These are phyloP conservation scores for Calypte anna DNA, from an alignment of 2,113 vertebrate genomes.

Conservation along the genomic window DNA sequence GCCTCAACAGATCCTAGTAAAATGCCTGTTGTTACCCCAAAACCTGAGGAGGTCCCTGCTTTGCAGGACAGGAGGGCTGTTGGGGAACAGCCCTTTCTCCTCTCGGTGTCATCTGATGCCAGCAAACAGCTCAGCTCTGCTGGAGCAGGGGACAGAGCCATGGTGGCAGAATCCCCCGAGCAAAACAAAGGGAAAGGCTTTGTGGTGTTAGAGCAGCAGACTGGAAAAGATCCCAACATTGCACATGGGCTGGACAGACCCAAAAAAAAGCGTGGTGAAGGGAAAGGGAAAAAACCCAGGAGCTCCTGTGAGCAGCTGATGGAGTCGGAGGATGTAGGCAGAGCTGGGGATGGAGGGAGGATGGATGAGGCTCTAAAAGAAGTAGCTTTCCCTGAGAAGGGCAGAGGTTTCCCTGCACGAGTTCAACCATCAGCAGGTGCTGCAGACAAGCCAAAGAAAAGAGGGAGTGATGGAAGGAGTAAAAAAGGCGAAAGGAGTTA, in stretches of 20 bases:
- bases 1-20: fast-evolving
- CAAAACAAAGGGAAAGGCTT: background rate
- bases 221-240: background rate
- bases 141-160: fast-evolving
- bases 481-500: slow-evolving; percentile 50
- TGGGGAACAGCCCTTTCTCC: background rate
- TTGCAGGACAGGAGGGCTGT: background rate
- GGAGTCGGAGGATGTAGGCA: slow-evolving; percentile 1
- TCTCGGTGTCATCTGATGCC: background rate
- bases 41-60: background rate
- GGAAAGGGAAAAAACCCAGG: slow-evolving; percentile 48
- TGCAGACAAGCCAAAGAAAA: slow-evolving; percentile 49
- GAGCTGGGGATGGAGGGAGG: background rate
- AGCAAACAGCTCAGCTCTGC: background rate
- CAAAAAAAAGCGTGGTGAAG: slow-evolving; percentile 48
- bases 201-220: background rate
- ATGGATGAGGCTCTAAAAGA: background rate
- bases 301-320: background rate
- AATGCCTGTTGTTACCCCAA: background rate
- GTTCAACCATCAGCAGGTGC: background rate
- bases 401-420: background rate
- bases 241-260: slow-evolving; percentile 9
- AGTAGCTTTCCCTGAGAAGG: background rate
- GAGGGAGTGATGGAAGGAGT: slow-evolving; percentile 45
- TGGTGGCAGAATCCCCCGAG: background rate